Conservation (phyloP, 2,113 vertebrate species). For the Nothobranchius furzeri region DNA sequence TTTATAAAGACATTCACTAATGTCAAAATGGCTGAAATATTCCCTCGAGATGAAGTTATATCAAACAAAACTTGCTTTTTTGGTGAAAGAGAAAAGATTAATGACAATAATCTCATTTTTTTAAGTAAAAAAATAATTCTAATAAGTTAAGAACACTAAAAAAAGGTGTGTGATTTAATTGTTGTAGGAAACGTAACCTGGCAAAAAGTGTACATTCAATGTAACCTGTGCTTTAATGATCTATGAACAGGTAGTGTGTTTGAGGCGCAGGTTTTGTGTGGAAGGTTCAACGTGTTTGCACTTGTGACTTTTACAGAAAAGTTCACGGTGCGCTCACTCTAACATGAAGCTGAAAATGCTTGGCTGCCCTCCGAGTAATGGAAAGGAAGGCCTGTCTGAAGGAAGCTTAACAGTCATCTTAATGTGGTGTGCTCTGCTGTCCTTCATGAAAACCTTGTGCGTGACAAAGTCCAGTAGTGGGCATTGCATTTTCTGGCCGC, state of each 20-base stretch:
- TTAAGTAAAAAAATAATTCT: neutral
- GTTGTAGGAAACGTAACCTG: neutral
- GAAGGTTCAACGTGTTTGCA: neutral
- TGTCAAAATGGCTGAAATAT: too few species aligned
- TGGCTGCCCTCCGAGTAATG: conserved; percentile 7
- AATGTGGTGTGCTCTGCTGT: neutral
- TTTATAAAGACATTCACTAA: too few species aligned
- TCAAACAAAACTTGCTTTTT: too few species aligned
- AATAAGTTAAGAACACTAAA: too few species aligned
- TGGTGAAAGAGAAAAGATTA: too few species aligned
- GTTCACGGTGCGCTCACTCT: neutral
- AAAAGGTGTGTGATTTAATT: too few species aligned
- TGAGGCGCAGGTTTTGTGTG: neutral
- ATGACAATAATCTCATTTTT: too few species aligned
- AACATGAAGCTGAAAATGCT: conserved; percentile 1
- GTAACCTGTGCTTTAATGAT: neutral
- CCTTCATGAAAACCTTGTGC: conserved; percentile 15
- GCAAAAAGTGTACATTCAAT: neutral
- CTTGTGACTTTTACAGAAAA: neutral
- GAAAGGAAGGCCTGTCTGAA: neutral
- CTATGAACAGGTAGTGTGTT: neutral
- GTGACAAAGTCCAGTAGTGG: neutral
- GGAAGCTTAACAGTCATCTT: neutral
- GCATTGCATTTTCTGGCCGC: neutral
- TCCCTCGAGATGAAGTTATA: too few species aligned